These are phyloP conservation scores for Pelobates cultripes DNA, from an alignment of 2,797 vertebrate species.

Conservation along the genomic window DNA sequence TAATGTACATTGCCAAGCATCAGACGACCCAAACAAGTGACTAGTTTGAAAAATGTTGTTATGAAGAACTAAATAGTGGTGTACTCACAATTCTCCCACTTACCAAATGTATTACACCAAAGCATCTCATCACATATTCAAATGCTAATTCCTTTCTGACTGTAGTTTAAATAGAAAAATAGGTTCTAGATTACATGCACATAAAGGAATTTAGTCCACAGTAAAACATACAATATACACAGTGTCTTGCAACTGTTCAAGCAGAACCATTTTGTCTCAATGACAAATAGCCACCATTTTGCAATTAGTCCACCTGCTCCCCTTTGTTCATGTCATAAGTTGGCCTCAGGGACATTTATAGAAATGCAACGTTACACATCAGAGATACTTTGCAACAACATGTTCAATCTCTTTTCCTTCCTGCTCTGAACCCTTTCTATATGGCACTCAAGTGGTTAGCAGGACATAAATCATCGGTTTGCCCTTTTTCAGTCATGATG, in stretches of 20 bases:
- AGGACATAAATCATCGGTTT: conserved; percentile 36
- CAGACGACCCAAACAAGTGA: no score
- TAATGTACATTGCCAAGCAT: no score
- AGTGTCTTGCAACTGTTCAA: neutral
- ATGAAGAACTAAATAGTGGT: no score
- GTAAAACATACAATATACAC: neutral
- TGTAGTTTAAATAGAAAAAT: neutral
- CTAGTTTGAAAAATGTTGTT: no score
- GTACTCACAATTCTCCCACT: no score
- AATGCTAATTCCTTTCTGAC: neutral
- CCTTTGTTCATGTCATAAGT: conserved; percentile 37
- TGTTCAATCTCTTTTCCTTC: conserved; percentile 25
- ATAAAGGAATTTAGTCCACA: neutral
- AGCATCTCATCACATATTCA: neutral
- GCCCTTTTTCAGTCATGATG: conserved; percentile 47
- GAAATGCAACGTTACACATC: conserved; percentile 30
- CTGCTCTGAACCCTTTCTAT: neutral
- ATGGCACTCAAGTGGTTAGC: conserved; percentile 5
- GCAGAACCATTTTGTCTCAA: conserved; percentile 27
- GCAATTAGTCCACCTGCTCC: conserved; percentile 31
- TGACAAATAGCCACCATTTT: conserved; percentile 32
- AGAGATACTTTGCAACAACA: conserved; percentile 25
- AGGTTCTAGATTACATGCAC: neutral
- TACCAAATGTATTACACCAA: no score
- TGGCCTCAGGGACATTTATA: conserved; percentile 13